Conservation (phyloP, 2,888 invertebrate genomes). For the Tipula unca region DNA sequence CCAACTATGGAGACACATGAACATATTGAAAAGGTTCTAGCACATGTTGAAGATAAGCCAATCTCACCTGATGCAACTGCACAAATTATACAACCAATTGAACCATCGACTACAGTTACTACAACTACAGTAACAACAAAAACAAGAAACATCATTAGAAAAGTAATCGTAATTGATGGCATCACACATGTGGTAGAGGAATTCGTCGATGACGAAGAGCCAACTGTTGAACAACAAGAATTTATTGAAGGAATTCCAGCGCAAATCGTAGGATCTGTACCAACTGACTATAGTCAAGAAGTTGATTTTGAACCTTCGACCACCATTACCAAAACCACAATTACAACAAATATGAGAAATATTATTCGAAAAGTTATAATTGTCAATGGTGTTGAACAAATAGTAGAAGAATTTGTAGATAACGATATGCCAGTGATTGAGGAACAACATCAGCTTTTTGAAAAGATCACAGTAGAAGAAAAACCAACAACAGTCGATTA, state of each 20-base stretch:
- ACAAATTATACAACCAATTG: not conserved
- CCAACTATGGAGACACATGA: not conserved
- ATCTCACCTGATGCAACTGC: not conserved
- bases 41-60: not conserved
- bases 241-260: not conserved
- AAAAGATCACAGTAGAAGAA: not conserved
- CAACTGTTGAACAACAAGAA: not conserved
- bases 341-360: conserved; percentile 62
- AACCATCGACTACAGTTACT: not conserved
- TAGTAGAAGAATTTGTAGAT: conserved; percentile 74
- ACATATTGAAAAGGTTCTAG: conserved; percentile 9
- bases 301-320: not conserved
- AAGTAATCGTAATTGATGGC: conserved; percentile 69
- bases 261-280: not conserved
- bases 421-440: conserved; percentile 32
- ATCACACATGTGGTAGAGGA: conserved; percentile 78
- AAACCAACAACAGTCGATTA: not conserved
- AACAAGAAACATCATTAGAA: conserved; percentile 64
- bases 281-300: not conserved
- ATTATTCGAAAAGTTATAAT: conserved; percentile 69
- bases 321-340: conserved; percentile 31
- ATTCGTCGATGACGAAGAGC: conserved; percentile 53
- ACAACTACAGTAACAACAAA: conserved; percentile 68
- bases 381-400: conserved; percentile 74
- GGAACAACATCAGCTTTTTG: not conserved